These are phyloP conservation scores for Gallirallus australis DNA, from an alignment of 2,797 vertebrate species.

Conservation along the genomic window DNA sequence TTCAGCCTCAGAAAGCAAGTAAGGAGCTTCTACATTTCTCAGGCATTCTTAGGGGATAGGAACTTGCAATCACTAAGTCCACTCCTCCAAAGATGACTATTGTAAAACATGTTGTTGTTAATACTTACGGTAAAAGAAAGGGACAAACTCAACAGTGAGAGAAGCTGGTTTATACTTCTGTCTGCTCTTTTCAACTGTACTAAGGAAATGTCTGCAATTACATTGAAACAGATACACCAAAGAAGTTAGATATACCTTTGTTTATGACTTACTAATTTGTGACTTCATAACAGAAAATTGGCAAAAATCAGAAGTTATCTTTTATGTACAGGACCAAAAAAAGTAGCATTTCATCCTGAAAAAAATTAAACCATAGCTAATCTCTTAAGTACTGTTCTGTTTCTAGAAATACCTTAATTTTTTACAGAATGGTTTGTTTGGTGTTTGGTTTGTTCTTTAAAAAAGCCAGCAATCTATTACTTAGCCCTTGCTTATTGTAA, in stretches of 20 bases:
- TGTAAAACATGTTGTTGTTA: neutral
- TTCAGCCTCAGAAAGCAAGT: neutral
- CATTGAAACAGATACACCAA: conserved; percentile 23
- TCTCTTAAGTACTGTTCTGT: neutral
- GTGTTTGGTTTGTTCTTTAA: no score
- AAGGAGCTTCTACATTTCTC: neutral
- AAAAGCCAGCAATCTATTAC: neutral
- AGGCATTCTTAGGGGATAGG: neutral
- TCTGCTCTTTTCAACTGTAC: conserved; percentile 91
- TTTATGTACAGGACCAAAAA: neutral
- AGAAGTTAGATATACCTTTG: neutral
- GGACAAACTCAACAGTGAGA: conserved; percentile 96
- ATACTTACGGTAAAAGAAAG: conserved; percentile 98
- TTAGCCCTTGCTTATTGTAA: neutral
- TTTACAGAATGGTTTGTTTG: neutral
- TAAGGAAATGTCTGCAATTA: conserved; percentile 84
- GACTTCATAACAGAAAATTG: neutral
- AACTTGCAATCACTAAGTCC: neutral
- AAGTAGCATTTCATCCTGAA: neutral
- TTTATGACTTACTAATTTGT: neutral
- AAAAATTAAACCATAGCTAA: neutral
- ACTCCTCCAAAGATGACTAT: neutral
- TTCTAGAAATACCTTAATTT: neutral
- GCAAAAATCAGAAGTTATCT: conserved; percentile 2
- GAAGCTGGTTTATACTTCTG: conserved; percentile 96